Percentiles rank a stretch among this genome's conserved stretches.
Conservation (phyloP, 2,888 invertebrate species). For the Tillus elongatus region DNA sequence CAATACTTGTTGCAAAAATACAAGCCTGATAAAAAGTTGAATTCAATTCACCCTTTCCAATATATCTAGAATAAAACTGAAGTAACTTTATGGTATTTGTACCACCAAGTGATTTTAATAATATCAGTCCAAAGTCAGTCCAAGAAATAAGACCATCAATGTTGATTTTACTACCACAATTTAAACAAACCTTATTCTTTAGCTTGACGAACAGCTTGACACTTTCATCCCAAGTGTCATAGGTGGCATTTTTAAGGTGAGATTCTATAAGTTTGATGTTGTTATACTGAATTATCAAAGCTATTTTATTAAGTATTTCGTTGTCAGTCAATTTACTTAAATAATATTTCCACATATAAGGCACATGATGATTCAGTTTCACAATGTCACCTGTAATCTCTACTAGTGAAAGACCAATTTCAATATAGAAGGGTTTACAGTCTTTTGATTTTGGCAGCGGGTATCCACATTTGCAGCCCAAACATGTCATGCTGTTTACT, state of each 20-base stretch:
- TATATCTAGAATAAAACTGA: not conserved
- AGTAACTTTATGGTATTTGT: not conserved
- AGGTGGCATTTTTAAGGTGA: not conserved
- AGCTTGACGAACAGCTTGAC: not conserved
- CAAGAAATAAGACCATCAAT: not conserved
- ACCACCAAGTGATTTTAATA: not conserved
- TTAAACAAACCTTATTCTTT: not conserved
- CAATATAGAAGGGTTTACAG: not conserved
- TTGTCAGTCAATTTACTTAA: not conserved
- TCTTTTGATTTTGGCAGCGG: not conserved
- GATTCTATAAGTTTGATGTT: not conserved
- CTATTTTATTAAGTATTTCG: not conserved
- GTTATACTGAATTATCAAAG: not conserved
- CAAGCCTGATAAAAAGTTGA: not conserved
- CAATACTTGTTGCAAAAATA: too few species aligned
- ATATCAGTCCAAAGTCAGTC: not conserved
- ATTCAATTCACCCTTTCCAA: not conserved
- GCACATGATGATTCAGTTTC: not conserved
- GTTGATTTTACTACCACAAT: not conserved
- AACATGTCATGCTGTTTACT: not conserved
- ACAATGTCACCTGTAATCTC: not conserved
- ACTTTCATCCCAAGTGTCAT: not conserved
- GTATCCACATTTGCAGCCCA: not conserved
- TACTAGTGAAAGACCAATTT: not conserved
- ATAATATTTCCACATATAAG: slow-evolving; percentile 1